Evolutionary conservation across 2,113 vertebrate genomes (phyloP).

Genomic region (Proterorhinus semilunaris): DNA sequence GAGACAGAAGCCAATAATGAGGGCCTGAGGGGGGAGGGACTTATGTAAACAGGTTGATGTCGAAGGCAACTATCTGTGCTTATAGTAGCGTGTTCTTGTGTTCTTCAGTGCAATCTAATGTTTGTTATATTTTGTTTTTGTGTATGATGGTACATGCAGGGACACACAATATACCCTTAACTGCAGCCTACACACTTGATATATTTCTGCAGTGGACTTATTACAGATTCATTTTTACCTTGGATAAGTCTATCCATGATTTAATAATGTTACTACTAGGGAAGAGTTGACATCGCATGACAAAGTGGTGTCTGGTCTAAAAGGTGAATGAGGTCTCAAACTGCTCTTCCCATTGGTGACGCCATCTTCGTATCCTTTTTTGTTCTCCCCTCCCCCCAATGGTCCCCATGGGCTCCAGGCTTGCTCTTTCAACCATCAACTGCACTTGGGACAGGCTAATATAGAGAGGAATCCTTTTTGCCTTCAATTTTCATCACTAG

Average conservation of each 20-base stretch:
- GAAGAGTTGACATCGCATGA: slow-evolving; percentile 35
- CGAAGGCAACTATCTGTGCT: too few species aligned
- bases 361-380: slow-evolving; percentile 34
- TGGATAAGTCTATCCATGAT: too few species aligned
- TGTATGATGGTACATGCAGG: too few species aligned
- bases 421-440: slow-evolving; percentile 19
- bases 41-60: background rate
- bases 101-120: too few species aligned
- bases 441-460: slow-evolving; percentile 45
- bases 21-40: background rate
- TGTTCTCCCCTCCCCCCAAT: background rate
- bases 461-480: background rate
- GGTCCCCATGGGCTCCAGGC: slow-evolving; percentile 38
- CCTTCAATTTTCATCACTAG: too few species aligned
- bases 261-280: background rate
- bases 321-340: slow-evolving; percentile 23
- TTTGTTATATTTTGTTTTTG: too few species aligned
- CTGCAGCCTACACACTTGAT: too few species aligned
- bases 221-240: too few species aligned
- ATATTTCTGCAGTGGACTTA: too few species aligned
- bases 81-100: too few species aligned
- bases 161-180: too few species aligned
- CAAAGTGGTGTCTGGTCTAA: slow-evolving; percentile 33
- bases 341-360: slow-evolving; percentile 43
- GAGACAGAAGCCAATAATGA: slow-evolving; percentile 16